These are phyloP conservation scores for Lacanobia oleracea DNA, from an alignment of 2,888 invertebrate genomes.

Conservation along the genomic window DNA sequence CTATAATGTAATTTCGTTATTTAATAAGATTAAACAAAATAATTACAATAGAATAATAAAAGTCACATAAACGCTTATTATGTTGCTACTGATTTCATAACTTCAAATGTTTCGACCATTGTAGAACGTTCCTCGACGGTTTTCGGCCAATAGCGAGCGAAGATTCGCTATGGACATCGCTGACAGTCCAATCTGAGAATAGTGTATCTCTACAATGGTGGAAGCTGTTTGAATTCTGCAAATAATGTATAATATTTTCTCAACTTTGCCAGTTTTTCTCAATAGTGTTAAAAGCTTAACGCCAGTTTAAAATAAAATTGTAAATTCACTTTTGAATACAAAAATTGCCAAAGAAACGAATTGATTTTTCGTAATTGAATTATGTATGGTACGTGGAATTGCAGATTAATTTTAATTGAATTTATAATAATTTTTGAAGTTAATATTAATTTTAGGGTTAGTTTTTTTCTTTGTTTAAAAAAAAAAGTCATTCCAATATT, in stretches of 20 bases:
- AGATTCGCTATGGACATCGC: conserved; percentile 11
- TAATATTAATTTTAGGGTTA: conserved; percentile 74
- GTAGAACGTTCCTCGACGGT: conserved; percentile 51
- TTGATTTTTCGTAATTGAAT: conserved; percentile 79
- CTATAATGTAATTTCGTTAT: conserved; percentile 77
- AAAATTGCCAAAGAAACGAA: conserved; percentile 89
- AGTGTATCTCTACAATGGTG: conserved; percentile 62
- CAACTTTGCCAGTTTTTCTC: conserved; percentile 85
- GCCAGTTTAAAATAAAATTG: conserved; percentile 85
- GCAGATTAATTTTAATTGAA: conserved; percentile 74
- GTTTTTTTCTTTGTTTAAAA: conserved; percentile 67
- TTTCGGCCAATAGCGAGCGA: conserved; percentile 49
- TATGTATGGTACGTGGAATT: conserved; percentile 78
- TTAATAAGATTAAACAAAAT: conserved; percentile 77
- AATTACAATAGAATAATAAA: conserved; percentile 85
- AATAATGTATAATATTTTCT: conserved; percentile 82
- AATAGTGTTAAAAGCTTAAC: conserved; percentile 85
- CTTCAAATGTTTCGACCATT: conserved; percentile 69
- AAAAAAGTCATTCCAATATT: conserved; percentile 87
- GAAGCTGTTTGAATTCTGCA: conserved; percentile 70
- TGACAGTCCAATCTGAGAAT: conserved; percentile 37
- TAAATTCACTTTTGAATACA: conserved; percentile 90
- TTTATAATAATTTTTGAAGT: conserved; percentile 68
- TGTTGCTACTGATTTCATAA: conserved; percentile 80
- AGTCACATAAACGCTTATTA: conserved; percentile 84